Percentiles rank a stretch among this genome's conserved stretches.
These are phyloP conservation scores for Rhodinocichla rosea DNA, from an alignment of 2,113 vertebrate genomes.

Conservation along the genomic window DNA sequence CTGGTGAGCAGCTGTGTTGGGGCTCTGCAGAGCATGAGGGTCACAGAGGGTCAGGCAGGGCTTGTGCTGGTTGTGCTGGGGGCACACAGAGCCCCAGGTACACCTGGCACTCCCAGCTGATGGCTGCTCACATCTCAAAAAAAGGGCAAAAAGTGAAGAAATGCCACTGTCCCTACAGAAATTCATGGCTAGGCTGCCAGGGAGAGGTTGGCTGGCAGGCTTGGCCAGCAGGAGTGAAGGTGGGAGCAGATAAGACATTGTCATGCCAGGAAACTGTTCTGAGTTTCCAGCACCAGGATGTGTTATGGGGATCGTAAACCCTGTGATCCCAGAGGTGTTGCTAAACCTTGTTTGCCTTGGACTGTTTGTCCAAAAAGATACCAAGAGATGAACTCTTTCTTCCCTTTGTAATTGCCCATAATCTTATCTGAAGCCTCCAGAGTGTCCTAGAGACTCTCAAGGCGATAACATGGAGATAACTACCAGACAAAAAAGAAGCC, in stretches of 20 bases:
- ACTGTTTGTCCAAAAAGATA: slow-evolving; percentile 12
- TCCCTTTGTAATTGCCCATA: neutral
- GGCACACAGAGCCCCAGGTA: neutral
- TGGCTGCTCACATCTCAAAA: neutral
- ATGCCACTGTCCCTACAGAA: neutral
- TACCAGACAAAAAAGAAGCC: neutral
- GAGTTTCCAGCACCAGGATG: neutral
- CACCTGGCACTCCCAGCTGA: neutral
- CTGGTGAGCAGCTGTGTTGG: fast-evolving
- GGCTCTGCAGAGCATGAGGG: neutral
- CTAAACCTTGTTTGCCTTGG: slow-evolving; percentile 4
- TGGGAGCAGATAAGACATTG: neutral
- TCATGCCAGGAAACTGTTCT: neutral
- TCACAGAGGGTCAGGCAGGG: neutral
- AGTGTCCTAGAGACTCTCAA: neutral
- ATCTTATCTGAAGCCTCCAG: neutral
- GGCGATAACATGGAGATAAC: neutral
- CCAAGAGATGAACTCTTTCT: neutral
- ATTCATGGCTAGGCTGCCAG: neutral
- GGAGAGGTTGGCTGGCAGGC: neutral
- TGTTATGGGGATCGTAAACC: neutral
- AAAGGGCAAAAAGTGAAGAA: neutral
- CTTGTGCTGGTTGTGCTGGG: neutral
- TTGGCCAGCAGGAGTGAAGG: neutral
- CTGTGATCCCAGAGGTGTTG: neutral